Evolutionary conservation across 2,888 invertebrate species (phyloP).

Genomic region (Blomia tropicalis): DNA sequence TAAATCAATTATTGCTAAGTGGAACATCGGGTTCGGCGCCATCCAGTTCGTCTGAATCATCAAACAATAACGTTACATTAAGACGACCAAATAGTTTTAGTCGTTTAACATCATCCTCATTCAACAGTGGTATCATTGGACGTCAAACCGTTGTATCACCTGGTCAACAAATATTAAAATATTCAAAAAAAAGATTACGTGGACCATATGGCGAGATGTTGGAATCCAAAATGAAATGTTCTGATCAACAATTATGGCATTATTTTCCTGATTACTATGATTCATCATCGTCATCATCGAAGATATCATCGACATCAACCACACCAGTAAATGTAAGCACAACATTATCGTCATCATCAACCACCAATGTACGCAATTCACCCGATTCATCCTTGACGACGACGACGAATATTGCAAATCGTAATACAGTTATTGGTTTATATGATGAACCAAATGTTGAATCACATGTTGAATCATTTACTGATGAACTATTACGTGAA

Average conservation of each 20-base stretch:
- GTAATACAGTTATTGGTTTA: neutral
- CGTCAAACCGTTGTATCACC: neutral
- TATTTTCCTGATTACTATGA: neutral
- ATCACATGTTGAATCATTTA: neutral
- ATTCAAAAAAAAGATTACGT: slow-evolving; percentile 14
- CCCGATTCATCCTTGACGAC: too few species aligned
- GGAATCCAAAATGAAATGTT: slow-evolving; percentile 22
- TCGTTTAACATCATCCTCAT: neutral
- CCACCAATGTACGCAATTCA: neutral
- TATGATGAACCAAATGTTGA: neutral
- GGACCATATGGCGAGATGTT: slow-evolving; percentile 30
- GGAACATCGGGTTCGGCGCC: neutral
- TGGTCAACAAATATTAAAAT: slow-evolving; percentile 1
- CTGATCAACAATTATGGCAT: neutral
- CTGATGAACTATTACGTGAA: neutral
- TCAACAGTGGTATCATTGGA: neutral
- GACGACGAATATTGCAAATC: too few species aligned
- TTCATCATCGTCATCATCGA: neutral
- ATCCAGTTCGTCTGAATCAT: neutral
- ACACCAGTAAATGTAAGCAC: neutral
- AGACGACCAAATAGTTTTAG: slow-evolving; percentile 5
- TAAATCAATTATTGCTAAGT: neutral
- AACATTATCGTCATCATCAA: neutral
- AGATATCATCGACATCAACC: neutral
- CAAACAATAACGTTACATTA: neutral